Evolutionary conservation across 1,140 invertebrate genomes (phyloP).

Genomic region (Prorops nasuta): DNA sequence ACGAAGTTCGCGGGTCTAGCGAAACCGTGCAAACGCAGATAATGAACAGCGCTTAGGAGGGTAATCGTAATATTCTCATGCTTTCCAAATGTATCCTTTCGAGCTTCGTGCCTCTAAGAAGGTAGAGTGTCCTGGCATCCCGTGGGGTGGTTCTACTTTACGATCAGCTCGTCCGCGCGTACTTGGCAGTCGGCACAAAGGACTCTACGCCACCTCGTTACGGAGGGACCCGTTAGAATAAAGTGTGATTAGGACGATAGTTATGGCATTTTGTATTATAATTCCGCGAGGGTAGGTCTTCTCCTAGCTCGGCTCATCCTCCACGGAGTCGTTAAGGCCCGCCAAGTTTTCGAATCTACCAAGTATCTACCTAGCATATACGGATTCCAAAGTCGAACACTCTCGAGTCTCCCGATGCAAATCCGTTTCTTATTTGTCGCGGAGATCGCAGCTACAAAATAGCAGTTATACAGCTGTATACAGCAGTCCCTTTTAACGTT

Average conservation of each 20-base stretch:
- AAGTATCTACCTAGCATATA: no score
- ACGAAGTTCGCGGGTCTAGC: slow-evolving; percentile 25
- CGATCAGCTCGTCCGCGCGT: slow-evolving; percentile 44
- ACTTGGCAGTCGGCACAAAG: slow-evolving; percentile 38
- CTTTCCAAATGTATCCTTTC: slow-evolving; percentile 35
- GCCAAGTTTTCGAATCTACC: slow-evolving; percentile 39
- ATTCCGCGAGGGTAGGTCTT: slow-evolving; percentile 44
- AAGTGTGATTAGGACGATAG: slow-evolving; percentile 56
- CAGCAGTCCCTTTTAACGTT: no score
- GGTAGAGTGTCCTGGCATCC: slow-evolving; percentile 28
- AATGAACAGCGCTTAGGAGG: slow-evolving; percentile 37
- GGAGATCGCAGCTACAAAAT: no score
- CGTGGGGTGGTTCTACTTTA: slow-evolving; percentile 50
- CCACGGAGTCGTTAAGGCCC: slow-evolving; percentile 44
- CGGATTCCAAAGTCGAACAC: no score
- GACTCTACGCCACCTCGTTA: slow-evolving; percentile 47
- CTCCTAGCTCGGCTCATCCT: slow-evolving; percentile 15
- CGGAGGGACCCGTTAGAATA: slow-evolving; percentile 52
- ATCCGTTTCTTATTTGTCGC: no score
- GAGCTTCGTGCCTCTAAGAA: slow-evolving; percentile 33
- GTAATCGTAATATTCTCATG: slow-evolving; percentile 35
- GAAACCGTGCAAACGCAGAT: slow-evolving; percentile 24
- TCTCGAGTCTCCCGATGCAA: no score
- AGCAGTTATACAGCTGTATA: no score
- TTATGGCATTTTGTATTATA: slow-evolving; percentile 56